Base-by-base conservation (phyloP, 2,113 vertebrate species). In the Acrocephalus kingi region DNA sequence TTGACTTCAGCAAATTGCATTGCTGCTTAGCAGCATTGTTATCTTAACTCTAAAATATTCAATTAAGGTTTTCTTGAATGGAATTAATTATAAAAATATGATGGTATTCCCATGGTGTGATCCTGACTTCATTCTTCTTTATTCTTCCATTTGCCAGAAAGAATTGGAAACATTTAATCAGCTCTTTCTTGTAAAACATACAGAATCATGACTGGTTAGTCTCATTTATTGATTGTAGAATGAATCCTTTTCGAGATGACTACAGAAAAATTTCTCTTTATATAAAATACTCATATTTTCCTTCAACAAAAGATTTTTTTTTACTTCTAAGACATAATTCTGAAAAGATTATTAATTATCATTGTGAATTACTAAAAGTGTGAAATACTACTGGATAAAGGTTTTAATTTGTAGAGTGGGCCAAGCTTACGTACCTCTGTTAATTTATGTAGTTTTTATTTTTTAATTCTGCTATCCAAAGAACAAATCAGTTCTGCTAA, bases 41-140 rank as follows among this genome's bases (percentile, higher is more conserved):
- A 87, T 72, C 85, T 82, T 92, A 64, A 80, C 63, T 77, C 37
- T n/a, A 62, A 95, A 92, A 95, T 92, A 92, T 80, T 94, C 68
- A 80, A 25, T 85, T 66, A 84, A 91, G 19, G 43, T 58, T 90
- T 84, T 84, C 31, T 39, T 84, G 41, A 91, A 74, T 43, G 15
- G 28, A 48, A 49, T 77, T 94, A 24, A 49, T 96, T 77, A 71
- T 83, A 81, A 89, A 85, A 89, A 94, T 46, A 54, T 55, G 3
- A 75, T 59, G 9, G 5, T 55, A 81, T 75, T 95, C 56, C 55
- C 61, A 24, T 63, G 68, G 16, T 55, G 64, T 67, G 48, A 71
- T 51, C 35, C 30, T 75, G 81, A 81, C 21, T 81, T 93, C 7
- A 43, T 41, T 71, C 73, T 72, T 73, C 55, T 84, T 86, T 88